phyloP scores from a whole-genome alignment of 2,797 vertebrate genomes.

The Gallirallus australis region DNA sequence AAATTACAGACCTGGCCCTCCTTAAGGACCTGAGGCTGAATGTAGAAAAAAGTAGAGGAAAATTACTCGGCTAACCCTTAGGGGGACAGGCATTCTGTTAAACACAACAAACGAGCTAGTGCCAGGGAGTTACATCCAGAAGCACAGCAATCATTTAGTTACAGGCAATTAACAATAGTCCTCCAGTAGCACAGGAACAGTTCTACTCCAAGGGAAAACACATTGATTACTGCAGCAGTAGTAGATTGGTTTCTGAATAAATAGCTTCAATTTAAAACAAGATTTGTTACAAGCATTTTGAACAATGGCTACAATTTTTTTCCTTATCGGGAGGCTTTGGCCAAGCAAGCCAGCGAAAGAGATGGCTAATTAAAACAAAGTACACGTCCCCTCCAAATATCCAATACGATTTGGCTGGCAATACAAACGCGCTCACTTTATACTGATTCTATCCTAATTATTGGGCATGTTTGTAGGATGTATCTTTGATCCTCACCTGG shows the following conservation, averaged over 20 bases:
- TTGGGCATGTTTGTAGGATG: conserved; percentile 31
- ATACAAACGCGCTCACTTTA: conserved; percentile 70
- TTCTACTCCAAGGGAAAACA: conserved; percentile 71
- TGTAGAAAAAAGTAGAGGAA: conserved; percentile 67
- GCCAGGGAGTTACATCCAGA: conserved; percentile 74
- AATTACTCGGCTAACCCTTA: conserved; percentile 58
- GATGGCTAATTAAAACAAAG: conserved; percentile 80
- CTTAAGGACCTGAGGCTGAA: conserved; percentile 60
- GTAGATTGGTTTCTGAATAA: conserved; percentile 79
- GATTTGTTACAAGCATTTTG: conserved; percentile 80
- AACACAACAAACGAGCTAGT: conserved; percentile 74
- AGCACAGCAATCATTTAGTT: conserved; percentile 77
- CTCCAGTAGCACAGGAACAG: conserved; percentile 67
- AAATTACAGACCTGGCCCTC: conserved; percentile 54
- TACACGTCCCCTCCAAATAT: conserved; percentile 31
- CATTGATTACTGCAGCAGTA: conserved; percentile 79
- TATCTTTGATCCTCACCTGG: conserved; percentile 60
- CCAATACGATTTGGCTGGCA: conserved; percentile 48
- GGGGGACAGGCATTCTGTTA: conserved; percentile 69
- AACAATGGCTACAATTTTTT: conserved; percentile 75
- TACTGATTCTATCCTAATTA: conserved; percentile 67
- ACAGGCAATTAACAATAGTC: conserved; percentile 80
- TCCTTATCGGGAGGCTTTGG: conserved; percentile 70
- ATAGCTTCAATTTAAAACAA: conserved; percentile 81
- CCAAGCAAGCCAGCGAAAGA: conserved; percentile 62